These are phyloP conservation scores for Notiomystis cincta DNA, from an alignment of 2,113 vertebrate genomes.

Conservation along the genomic window DNA sequence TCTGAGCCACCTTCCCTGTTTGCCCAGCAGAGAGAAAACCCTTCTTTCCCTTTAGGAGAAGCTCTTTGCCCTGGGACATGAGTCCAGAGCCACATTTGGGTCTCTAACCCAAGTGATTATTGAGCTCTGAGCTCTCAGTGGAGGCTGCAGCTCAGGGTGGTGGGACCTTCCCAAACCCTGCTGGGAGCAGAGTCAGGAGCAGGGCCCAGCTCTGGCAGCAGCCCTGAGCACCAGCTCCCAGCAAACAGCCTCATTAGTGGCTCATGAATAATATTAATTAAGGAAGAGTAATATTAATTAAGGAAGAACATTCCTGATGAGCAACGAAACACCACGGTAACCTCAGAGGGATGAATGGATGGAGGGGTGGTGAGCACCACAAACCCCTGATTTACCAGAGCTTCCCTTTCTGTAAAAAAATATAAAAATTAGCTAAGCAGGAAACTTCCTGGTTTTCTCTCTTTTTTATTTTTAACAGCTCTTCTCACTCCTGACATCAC, in stretches of 20 bases:
- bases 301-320: background rate
- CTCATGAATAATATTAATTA: background rate
- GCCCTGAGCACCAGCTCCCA: background rate
- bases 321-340: background rate
- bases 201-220: background rate
- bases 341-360: background rate
- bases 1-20: background rate
- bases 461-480: background rate
- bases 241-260: background rate
- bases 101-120: background rate
- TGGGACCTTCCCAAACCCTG: background rate
- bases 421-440: background rate
- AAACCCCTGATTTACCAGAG: background rate
- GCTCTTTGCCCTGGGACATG: background rate
- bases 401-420: background rate
- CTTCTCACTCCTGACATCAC: background rate
- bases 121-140: background rate
- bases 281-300: background rate
- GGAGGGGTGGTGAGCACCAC: background rate
- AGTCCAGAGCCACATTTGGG: background rate
- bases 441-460: background rate
- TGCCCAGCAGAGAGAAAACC: background rate
- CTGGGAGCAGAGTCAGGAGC: background rate
- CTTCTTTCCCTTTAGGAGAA: background rate
- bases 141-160: background rate